Base-by-base conservation (phyloP, 2,888 invertebrate genomes). In the Polyommatus icarus region DNA sequence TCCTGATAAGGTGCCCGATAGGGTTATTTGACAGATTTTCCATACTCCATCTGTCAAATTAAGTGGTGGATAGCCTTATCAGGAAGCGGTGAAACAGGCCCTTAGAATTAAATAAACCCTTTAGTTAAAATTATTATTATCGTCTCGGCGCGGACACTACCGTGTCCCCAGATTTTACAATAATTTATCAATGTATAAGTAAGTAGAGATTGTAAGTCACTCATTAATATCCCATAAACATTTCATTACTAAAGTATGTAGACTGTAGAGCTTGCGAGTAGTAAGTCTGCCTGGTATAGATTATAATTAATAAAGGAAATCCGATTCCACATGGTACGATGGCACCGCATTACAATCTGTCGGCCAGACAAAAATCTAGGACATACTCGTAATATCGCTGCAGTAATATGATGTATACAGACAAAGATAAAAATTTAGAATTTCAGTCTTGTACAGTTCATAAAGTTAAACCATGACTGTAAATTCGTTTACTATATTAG, bases 91-190 rank as follows among this genome's bases (percentile, higher is more conserved):
- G n/a, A n/a, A n/a, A n/a, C n/a, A n/a, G n/a, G n/a, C n/a, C n/a
- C n/a, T n/a, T 73, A 75, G 57, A 32, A 76, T 76, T 75, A 20
- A 3, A n/a, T 59, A n/a, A 59, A 59, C 3, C 50, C 4, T 50
- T 50, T 0, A 54, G 18, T 1, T 18, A 54, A 54, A 5, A 0
- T 5, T 54, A 4, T 18, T 4, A n/a, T 24, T 24, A 24, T 24
- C 24, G 24, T 24, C 24, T 24, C 24, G 24, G 24, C 24, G 24
- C 1, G 24, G 24, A 24, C 24, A 24, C 24, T 24, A 24, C 24
- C 24, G 24, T 24, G 1, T 1, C 1, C 24, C 24, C 24, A 24
- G 24, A 24, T 24, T 24, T 54, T 54, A 46, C 54, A 18, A 18
- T 54, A 54, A 18, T 54, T 54, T 54, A 18, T 54, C 18, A 5